phyloP scores from a whole-genome alignment of 2,888 invertebrate genomes.

The Eubasilissa splendida region DNA sequence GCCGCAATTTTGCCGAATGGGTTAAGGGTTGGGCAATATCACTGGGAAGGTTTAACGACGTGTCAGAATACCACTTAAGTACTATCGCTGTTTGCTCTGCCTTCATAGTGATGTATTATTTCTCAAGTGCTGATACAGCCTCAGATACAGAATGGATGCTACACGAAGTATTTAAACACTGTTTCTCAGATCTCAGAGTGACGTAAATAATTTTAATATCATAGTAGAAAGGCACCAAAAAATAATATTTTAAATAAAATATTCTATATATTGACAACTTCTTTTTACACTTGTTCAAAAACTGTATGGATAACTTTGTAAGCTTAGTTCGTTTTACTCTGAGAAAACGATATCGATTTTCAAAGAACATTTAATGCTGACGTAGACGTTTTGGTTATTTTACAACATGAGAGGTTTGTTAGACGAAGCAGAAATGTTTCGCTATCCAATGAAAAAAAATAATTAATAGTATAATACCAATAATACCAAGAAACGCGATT shows the following conservation, averaged over 20 bases:
- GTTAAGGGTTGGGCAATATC: constrained; percentile 46
- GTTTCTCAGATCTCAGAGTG: not conserved
- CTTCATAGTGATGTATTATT: constrained; percentile 45
- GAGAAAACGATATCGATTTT: constrained; percentile 5
- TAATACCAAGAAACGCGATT: no score
- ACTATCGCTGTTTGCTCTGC: constrained; percentile 55
- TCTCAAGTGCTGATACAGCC: constrained; percentile 29
- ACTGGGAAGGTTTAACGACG: constrained; percentile 55
- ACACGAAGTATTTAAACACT: constrained; percentile 24
- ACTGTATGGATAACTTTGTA: not conserved
- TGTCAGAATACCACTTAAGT: constrained; percentile 57
- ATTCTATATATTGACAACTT: not conserved
- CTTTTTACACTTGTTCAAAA: not conserved
- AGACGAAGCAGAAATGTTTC: no score
- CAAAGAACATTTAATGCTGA: constrained; percentile 3
- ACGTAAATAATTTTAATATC: not conserved
- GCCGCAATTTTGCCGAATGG: constrained; percentile 15
- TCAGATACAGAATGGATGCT: constrained; percentile 28
- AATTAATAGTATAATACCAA: no score
- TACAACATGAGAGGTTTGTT: no score
- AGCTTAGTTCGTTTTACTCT: not conserved
- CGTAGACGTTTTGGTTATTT: no score
- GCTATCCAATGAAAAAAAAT: no score
- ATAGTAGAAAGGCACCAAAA: not conserved
- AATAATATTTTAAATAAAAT: no score